Evolutionary conservation across 2,113 vertebrate genomes (phyloP), one percentile per base, ranked within the genome.

Genomic region (Oncorhynchus clarkii): DNA sequence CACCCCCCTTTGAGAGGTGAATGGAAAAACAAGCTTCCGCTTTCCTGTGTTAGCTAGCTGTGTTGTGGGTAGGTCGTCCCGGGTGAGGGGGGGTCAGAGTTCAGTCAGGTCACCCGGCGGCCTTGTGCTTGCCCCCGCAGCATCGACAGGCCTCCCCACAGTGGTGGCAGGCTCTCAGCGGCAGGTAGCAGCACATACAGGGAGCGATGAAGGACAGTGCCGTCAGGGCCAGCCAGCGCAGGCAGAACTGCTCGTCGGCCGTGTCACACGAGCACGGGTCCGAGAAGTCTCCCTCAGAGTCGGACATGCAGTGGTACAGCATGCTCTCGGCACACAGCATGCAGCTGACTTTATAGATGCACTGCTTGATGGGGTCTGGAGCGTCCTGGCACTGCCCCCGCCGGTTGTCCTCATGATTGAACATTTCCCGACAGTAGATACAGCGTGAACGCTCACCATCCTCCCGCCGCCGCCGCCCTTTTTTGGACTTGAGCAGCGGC

Each of bases 251-350:
- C 93, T 98, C 97, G 85, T 99, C 98, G 3, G 95, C 95, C 76
- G 96, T 95, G 95, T 99, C 98, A 85, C 98, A 99, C 0, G 98
- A 99, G 91, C 98, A 99, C n/a, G 98, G 98, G 92, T 99, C 97
- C 67, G 98, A 99, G 88, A 98, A 99, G 88, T 99, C 98, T 69
- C 98, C 98, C 92, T 99, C 97, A 0, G 97, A 99, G 94, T 98
- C 97, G 75, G 97, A 99, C 97, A 99, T 99, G 94, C 97, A 99
- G 94, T 99, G 97, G 91, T 99, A 99, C 57, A 99, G 93, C 97
- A 99, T 99, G 94, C 98, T 99, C 95, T 99, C 98, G 11, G 98
- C 98, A 1, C 98, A 99, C 88, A 99, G 96, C 98, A 99, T 99
- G 93, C 98, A 99, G 91, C 98, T 99, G 92, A 99, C 95, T 94